Evolutionary conservation across 2,797 vertebrate genomes (phyloP).

Genomic region (Echeneis naucrates): DNA sequence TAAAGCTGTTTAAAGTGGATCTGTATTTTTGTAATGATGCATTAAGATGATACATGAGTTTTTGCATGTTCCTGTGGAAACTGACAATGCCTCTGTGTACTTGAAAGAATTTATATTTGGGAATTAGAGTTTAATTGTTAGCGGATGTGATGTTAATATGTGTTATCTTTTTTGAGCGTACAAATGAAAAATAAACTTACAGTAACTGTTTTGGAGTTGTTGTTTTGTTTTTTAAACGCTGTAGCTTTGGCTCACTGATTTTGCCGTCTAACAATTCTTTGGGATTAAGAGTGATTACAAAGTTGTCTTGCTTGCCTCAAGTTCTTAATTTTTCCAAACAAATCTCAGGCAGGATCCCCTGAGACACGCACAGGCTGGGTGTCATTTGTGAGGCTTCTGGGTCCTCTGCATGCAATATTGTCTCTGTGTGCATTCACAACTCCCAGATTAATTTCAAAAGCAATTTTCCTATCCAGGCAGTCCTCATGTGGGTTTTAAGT

Average conservation of each 20-base stretch:
- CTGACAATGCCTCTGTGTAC: slow-evolving; percentile 34
- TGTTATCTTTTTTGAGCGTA: slow-evolving; percentile 42
- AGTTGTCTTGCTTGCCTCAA: not conserved
- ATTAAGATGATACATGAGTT: slow-evolving; percentile 44
- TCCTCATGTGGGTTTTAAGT: slow-evolving; percentile 42
- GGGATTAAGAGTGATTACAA: slow-evolving; percentile 32
- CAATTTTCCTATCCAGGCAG: slow-evolving; percentile 14
- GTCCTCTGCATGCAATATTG: slow-evolving; percentile 54
- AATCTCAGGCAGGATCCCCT: slow-evolving; percentile 22
- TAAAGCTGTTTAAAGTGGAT: slow-evolving; percentile 34
- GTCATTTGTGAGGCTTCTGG: slow-evolving; percentile 48
- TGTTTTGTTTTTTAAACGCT: slow-evolving; percentile 6
- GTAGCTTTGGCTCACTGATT: slow-evolving; percentile 23
- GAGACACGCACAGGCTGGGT: slow-evolving; percentile 29
- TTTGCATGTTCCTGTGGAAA: slow-evolving; percentile 65
- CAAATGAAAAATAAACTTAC: slow-evolving; percentile 62
- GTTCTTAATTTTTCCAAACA: slow-evolving; percentile 41
- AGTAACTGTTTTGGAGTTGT: not conserved
- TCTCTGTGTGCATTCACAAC: slow-evolving; percentile 58
- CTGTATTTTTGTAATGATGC: slow-evolving; percentile 64
- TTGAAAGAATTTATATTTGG: slow-evolving; percentile 49
- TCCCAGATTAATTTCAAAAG: slow-evolving; percentile 72
- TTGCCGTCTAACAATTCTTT: slow-evolving; percentile 31
- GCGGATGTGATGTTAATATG: slow-evolving; percentile 47
- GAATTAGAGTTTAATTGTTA: slow-evolving; percentile 37